Evolutionary conservation across 2,113 vertebrate genomes (phyloP).

Genomic region (Mobula birostris): DNA sequence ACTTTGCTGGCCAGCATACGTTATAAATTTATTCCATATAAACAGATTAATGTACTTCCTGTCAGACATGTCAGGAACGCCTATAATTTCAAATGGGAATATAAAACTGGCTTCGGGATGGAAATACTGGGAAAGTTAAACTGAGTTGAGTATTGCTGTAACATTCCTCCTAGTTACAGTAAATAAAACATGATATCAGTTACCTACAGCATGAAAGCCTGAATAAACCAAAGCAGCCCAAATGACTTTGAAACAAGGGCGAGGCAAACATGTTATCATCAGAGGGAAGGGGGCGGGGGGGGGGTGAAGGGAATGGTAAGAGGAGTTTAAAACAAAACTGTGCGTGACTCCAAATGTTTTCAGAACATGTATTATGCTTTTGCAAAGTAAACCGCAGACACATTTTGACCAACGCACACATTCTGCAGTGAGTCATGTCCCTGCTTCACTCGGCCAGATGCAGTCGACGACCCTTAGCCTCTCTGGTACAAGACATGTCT

Average conservation of each 20-base stretch:
- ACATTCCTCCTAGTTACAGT: background rate
- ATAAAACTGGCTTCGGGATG: background rate
- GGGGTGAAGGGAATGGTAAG: background rate
- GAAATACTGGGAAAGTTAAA: background rate
- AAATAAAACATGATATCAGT: background rate
- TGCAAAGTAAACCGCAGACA: background rate
- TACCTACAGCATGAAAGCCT: background rate
- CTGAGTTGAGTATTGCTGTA: background rate
- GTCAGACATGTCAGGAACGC: background rate
- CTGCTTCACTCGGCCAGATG: background rate
- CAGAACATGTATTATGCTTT: background rate
- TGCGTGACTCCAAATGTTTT: background rate
- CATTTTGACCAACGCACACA: background rate
- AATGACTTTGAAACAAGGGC: background rate
- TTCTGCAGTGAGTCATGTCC: slow-evolving; percentile 15
- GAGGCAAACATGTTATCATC: background rate
- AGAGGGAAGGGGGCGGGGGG: background rate
- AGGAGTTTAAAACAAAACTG: background rate
- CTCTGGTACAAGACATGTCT: background rate
- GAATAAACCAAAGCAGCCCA: background rate
- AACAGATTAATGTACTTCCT: background rate
- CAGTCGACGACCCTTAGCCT: background rate
- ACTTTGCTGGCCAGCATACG: background rate
- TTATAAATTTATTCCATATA: background rate
- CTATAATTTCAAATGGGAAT: background rate